A percentile compares a stretch with the other conserved stretches of the same genome.
Conservation (phyloP, 2,113 vertebrate species). For the Leptobrachium ailaonicum region DNA sequence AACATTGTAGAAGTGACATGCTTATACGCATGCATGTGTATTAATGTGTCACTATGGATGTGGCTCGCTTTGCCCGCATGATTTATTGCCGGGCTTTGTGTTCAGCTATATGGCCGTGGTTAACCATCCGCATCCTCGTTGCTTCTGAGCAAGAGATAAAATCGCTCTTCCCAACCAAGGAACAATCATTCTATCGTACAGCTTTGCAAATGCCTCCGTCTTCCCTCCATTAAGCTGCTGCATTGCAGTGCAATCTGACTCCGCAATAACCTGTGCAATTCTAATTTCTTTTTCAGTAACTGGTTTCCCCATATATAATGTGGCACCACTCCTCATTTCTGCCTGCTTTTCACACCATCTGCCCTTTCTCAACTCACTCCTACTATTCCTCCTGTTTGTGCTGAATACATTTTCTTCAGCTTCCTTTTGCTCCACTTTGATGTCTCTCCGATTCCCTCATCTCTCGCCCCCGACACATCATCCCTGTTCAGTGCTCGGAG, state of each 20-base stretch:
- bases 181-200: neutral
- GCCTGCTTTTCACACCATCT: slow-evolving; percentile 12
- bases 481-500: slow-evolving; percentile 1
- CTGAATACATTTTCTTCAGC: slow-evolving; percentile 3
- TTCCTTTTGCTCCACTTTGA: slow-evolving; percentile 22
- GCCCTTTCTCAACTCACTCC: neutral
- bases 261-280: slow-evolving; percentile 12
- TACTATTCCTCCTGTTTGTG: neutral
- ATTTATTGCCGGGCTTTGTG: neutral
- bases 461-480: neutral
- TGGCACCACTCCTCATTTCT: neutral
- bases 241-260: slow-evolving; percentile 38
- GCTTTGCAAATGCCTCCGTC: slow-evolving; percentile 6
- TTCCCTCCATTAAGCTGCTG: slow-evolving; percentile 15
- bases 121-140: neutral
- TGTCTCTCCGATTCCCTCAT: slow-evolving; percentile 25
- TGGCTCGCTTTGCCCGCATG: neutral
- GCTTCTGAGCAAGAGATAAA: neutral
- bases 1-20: no score
- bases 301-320: neutral
- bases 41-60: no score
- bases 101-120: neutral
- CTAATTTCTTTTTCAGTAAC: slow-evolving; percentile 13
- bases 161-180: neutral
- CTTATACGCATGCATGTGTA: no score